Base-by-base conservation (phyloP, 2,113 vertebrate species). In the Callochromis pleurospilus region DNA sequence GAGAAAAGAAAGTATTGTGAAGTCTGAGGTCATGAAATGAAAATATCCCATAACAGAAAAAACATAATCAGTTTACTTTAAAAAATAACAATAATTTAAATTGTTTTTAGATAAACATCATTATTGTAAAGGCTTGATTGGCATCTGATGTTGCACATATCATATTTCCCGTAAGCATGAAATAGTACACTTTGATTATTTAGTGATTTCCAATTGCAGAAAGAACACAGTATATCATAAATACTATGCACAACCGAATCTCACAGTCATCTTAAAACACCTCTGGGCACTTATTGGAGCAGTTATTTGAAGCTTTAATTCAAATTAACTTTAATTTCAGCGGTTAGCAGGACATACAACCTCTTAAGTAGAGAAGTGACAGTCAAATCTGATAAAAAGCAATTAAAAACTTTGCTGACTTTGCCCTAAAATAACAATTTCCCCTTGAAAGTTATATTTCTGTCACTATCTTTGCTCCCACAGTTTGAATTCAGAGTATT, bases 301-400 rank as follows among this genome's bases (percentile, higher is more conserved):
- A 31, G 45, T 31, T 77, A 31, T 49, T 47, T 77, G 70, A 77
- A 77, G 70, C 45, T 31, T 77, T 49, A 31, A 75, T 75, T 77
- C 33, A 51, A 77, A 77, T 51, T 6, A 77, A 51, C 10, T 51
- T 77, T 51, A 51, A 77, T 77, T 77, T 77, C 26, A 77, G 15
- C 2, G 15, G 42, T 77, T 49, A 77, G 73, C 3, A 0, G 45
- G 45, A 49, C 26, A 13, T 31, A 13, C 31, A 73, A 77, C 31
- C 45, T 77, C 15, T 3, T 3, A 47, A 29, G 13, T 45, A 73
- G 65, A 73, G 24, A 47, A 49, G 6, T 31, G 26, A 29, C 24
- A 75, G 24, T 49, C 42, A 75, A 75, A 75, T 17, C 40, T 47
- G 40, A 73, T 73, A 73, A 73, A 47, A 73, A 17, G 68, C 21